Conservation (phyloP, 1,140 invertebrate genomes). For the Rhopalosiphum maidis region DNA sequence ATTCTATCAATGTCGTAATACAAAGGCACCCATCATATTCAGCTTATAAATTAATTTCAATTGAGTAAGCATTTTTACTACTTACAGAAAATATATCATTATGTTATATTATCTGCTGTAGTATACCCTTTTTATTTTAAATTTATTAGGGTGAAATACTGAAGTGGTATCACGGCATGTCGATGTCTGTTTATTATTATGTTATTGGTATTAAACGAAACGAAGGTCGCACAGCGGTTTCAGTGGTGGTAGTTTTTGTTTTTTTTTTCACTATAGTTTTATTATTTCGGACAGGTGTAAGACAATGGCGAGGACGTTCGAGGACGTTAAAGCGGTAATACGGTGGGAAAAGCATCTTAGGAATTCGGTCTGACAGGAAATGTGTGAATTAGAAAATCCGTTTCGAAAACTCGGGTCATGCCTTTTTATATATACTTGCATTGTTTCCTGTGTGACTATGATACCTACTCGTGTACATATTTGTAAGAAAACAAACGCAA, state of each 20-base stretch:
- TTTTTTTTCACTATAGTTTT: not conserved
- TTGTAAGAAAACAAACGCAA: slow-evolving; percentile 16
- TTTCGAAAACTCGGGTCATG: slow-evolving; percentile 21
- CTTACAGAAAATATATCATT: not conserved
- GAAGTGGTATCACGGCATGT: not conserved
- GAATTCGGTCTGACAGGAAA: slow-evolving; percentile 55
- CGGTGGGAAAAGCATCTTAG: slow-evolving; percentile 52
- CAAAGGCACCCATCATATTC: not conserved
- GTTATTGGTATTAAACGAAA: not conserved
- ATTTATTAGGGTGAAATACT: not conserved
- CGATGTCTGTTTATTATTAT: not conserved
- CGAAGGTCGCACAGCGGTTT: slow-evolving; percentile 53
- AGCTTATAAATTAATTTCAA: not conserved
- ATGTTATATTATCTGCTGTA: not conserved
- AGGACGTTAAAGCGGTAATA: slow-evolving; percentile 42
- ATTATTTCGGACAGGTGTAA: slow-evolving; percentile 49
- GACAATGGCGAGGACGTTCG: slow-evolving; percentile 56
- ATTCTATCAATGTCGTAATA: not conserved
- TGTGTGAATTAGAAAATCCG: slow-evolving; percentile 56
- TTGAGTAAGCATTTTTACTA: not conserved
- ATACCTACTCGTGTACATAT: not conserved
- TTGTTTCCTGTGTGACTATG: slow-evolving; percentile 21
- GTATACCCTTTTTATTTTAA: not conserved
- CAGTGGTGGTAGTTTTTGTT: not conserved
- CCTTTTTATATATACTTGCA: not conserved